Conservation (phyloP, 2,888 invertebrate genomes). For the Sminthurides aquaticus region DNA sequence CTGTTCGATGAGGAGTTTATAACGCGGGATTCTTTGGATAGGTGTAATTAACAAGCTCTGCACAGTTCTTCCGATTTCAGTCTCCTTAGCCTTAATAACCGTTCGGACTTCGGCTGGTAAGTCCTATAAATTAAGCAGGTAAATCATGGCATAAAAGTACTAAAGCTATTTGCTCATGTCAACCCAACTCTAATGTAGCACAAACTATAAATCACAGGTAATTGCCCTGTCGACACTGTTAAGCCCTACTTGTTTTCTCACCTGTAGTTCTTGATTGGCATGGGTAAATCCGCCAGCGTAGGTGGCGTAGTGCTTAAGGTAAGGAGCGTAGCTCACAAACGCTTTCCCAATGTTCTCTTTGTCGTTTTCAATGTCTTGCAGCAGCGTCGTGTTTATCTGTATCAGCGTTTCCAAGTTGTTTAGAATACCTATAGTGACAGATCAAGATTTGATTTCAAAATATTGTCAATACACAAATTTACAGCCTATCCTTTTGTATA, state of each 20-base stretch:
- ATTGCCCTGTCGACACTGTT: too few species aligned
- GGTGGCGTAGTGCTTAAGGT: slow-evolving; percentile 67
- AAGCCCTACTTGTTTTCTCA: too few species aligned
- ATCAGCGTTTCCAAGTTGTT: slow-evolving; percentile 17
- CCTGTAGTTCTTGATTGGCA: slow-evolving; percentile 57
- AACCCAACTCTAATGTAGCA: too few species aligned
- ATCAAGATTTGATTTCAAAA: too few species aligned
- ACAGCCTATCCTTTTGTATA: too few species aligned
- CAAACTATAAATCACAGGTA: too few species aligned
- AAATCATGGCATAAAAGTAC: slow-evolving; percentile 15
- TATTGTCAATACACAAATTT: too few species aligned
- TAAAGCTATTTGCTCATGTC: too few species aligned
- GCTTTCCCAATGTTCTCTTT: slow-evolving; percentile 56
- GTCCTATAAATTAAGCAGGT: slow-evolving; percentile 12
- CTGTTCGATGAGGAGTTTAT: slow-evolving; percentile 63
- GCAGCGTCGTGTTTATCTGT: slow-evolving; percentile 47
- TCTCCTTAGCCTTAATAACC: slow-evolving; percentile 33
- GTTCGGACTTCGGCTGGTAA: slow-evolving; percentile 12
- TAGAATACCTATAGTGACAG: slow-evolving; percentile 6
- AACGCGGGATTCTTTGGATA: slow-evolving; percentile 69
- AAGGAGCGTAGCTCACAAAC: slow-evolving; percentile 65
- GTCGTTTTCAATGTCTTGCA: slow-evolving; percentile 45
- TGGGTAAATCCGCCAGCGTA: slow-evolving; percentile 68
- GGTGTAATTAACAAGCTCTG: slow-evolving; percentile 67
- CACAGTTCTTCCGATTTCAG: slow-evolving; percentile 61